These are phyloP conservation scores for Craseonycteris thonglongyai DNA, from an alignment of 2,113 vertebrate genomes.

Conservation along the genomic window DNA sequence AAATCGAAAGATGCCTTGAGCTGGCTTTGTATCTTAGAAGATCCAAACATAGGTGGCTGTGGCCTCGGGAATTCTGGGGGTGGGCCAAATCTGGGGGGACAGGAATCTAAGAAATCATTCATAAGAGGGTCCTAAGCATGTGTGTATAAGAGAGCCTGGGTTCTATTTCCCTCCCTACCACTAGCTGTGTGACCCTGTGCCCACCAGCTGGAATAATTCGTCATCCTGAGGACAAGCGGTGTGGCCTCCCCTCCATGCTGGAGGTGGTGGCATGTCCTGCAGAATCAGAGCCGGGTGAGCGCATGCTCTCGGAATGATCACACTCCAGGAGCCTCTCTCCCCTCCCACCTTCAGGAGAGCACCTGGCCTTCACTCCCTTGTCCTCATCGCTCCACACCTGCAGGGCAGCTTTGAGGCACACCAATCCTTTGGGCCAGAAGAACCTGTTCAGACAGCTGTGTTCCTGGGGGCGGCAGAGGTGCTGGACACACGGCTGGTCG, in stretches of 20 bases:
- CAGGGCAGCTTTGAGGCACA: background rate
- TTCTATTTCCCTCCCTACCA: background rate
- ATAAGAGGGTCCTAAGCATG: background rate
- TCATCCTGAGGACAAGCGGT: background rate
- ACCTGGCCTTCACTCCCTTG: accelerated
- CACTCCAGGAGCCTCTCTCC: background rate
- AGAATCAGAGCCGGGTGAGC: background rate
- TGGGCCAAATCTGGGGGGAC: background rate
- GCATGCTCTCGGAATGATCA: background rate
- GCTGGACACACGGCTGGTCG: background rate
- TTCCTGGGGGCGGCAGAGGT: background rate
- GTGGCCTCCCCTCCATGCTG: background rate
- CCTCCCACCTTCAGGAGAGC: background rate
- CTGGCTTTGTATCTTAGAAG: background rate
- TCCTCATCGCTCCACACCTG: background rate
- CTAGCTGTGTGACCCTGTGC: background rate
- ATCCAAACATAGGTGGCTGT: background rate
- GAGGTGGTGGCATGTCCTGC: background rate
- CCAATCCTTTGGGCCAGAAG: background rate
- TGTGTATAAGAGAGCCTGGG: background rate
- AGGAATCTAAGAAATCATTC: background rate
- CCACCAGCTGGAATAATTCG: background rate
- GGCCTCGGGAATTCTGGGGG: background rate
- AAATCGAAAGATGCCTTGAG: background rate
- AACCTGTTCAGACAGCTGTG: background rate